phyloP scores from a whole-genome alignment of 2,797 vertebrate species.

The Ceryle rudis region DNA sequence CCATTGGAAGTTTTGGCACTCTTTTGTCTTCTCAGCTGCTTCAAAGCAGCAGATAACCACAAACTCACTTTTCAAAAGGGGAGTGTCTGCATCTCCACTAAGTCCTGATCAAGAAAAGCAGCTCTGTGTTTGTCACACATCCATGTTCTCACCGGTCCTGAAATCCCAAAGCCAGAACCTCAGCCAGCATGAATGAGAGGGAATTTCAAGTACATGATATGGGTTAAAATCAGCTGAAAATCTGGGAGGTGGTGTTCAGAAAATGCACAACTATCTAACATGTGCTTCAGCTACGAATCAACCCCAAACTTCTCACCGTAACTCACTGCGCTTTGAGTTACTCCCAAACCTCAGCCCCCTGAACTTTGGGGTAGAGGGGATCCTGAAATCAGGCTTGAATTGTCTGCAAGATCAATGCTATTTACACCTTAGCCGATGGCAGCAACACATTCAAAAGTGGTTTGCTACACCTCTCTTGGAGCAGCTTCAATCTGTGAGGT shows the following conservation, averaged over 20 bases:
- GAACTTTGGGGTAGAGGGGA: not conserved
- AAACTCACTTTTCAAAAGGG: not conserved
- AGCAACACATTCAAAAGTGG: not conserved
- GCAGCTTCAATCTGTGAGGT: not conserved
- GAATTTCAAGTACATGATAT: not conserved
- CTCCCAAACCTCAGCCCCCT: not conserved
- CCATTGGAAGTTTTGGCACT: not conserved
- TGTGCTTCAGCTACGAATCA: not conserved
- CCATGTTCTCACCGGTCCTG: not conserved
- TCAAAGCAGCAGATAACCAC: not conserved
- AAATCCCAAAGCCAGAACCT: not conserved
- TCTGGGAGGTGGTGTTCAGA: not conserved
- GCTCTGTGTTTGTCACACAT: not conserved
- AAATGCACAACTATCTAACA: accelerated
- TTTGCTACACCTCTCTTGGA: not conserved
- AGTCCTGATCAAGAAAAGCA: not conserved
- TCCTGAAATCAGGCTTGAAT: not conserved
- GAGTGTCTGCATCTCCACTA: not conserved
- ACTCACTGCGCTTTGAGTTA: not conserved
- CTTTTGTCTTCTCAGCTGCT: not conserved
- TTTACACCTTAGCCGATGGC: not conserved
- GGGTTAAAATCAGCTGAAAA: not conserved
- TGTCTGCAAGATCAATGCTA: not conserved
- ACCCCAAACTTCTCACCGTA: not conserved
- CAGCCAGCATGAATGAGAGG: not conserved